Evolutionary conservation across 2,888 invertebrate species (phyloP).

Genomic region (Orchesellides sinensis): DNA sequence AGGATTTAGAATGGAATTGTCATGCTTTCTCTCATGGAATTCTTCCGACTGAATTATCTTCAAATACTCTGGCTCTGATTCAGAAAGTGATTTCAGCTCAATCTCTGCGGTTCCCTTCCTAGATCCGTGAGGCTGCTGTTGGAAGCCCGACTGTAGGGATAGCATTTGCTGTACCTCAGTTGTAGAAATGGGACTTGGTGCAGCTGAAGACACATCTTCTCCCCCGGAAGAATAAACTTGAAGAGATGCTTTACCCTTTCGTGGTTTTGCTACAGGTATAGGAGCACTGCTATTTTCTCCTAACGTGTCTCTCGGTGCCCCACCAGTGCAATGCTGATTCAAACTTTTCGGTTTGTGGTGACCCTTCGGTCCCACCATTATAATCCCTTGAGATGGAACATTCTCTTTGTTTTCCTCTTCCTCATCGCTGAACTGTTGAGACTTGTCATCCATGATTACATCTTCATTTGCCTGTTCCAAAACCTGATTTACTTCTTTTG

Average conservation of each 20-base stretch:
- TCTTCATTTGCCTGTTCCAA: slow-evolving; percentile 3
- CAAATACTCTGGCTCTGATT: slow-evolving; percentile 51
- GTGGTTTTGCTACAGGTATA: slow-evolving; percentile 42
- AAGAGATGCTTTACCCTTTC: slow-evolving; percentile 6
- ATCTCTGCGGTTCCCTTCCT: background rate
- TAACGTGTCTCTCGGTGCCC: slow-evolving; percentile 19
- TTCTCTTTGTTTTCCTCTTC: background rate
- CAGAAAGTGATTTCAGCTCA: slow-evolving; percentile 37
- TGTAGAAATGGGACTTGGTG: background rate
- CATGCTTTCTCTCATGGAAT: slow-evolving; percentile 33
- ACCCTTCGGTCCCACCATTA: slow-evolving; percentile 28
- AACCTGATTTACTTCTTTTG: background rate
- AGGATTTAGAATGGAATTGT: slow-evolving; percentile 30
- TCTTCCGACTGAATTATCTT: slow-evolving; percentile 49
- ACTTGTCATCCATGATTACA: slow-evolving; percentile 12
- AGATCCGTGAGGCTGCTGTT: background rate
- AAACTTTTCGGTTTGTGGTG: background rate
- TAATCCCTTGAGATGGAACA: slow-evolving; percentile 23
- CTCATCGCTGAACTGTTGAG: slow-evolving; percentile 5
- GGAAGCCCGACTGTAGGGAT: slow-evolving; percentile 4
- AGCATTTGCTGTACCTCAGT: slow-evolving; percentile 10
- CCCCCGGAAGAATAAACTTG: slow-evolving; percentile 24
- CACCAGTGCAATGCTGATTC: background rate
- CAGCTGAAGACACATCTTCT: slow-evolving; percentile 6
- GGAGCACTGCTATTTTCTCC: slow-evolving; percentile 7